These are phyloP conservation scores for Oxystoma pomonae DNA, from an alignment of 2,888 invertebrate species.

Conservation along the genomic window DNA sequence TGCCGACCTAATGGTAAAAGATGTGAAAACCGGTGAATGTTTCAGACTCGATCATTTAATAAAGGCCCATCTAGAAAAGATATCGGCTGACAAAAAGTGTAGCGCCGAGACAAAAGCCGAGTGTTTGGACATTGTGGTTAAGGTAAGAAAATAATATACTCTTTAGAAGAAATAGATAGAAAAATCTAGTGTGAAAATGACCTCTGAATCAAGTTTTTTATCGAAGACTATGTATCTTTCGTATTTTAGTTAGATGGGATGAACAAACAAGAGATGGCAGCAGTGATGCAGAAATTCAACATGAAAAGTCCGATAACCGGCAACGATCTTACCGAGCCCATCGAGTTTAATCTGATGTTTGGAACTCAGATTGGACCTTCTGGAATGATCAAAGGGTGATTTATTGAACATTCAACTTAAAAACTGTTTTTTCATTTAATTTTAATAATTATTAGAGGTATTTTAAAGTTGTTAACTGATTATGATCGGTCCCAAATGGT, in stretches of 20 bases:
- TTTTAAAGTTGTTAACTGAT: no score
- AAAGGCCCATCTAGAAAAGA: conserved; percentile 88
- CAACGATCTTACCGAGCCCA: conserved; percentile 91
- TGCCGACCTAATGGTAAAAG: conserved; percentile 99
- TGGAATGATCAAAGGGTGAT: conserved; percentile 88
- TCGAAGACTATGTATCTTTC: not conserved
- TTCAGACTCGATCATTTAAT: conserved; percentile 97
- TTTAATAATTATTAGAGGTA: no score
- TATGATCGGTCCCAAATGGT: no score
- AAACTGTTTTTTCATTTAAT: no score
- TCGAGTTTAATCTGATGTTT: conserved; percentile 99
- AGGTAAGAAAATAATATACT: conserved; percentile 50
- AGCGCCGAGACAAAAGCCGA: conserved; percentile 65
- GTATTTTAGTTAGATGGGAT: conserved; percentile 74
- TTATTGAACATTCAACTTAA: no score
- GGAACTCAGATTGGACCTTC: conserved; percentile 97
- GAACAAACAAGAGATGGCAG: conserved; percentile 84
- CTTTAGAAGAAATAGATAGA: no score
- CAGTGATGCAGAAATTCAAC: conserved; percentile 76
- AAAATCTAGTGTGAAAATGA: no score
- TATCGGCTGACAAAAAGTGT: conserved; percentile 79
- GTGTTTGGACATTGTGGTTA: conserved; percentile 73
- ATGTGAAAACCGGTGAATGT: conserved; percentile 92
- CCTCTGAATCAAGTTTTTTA: no score
- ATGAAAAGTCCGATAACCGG: conserved; percentile 96